Evolutionary conservation across 2,888 invertebrate species (phyloP), one percentile per base, ranked within the genome.

Genomic region (Cremastobaeus sp.): DNA sequence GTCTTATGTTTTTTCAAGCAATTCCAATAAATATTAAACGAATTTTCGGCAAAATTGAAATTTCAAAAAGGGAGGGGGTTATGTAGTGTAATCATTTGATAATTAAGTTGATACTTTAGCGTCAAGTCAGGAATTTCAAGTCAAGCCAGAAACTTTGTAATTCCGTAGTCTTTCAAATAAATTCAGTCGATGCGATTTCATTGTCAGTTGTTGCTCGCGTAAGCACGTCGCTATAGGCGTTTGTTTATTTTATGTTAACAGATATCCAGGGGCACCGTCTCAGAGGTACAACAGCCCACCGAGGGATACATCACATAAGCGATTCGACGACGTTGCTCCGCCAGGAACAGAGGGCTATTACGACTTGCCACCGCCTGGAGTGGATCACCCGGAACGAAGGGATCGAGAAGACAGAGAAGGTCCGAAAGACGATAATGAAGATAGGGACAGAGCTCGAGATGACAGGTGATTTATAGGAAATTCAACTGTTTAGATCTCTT

Each of bases 331-430:
- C 35, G 85, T 88, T 4, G 87, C 86, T 6, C 88, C 88, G 4
- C 88, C 88, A 3, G 87, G 87, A 9, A 91, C 92, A 0, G 90
- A 90, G 48, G 87, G 86, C 2, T 87, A 87, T 74, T 87, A 87
- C 62, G 87, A 87, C 48, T 76, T 87, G 1, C 85, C 87, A 18
- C 87, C 87, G 4, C 86, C 87, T 1, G 87, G 87, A 21, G 84
- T 87, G 17, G 87, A 87, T 73, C 84, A 85, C 76, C 79, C 83
- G 17, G 85, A 86, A 20, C 83, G 83, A 59, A 82, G 84, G 30
- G 84, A 85, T 30, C 81, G 79, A 17, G 85, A 85, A 34, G 83
- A 84, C 18, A 79, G 85, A 20, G 85, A 84, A 12, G 68, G 69
- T 5, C 50, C 80, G 3, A 87, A 87, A 78, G 85, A 86, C 66